Conservation (phyloP, 1,140 invertebrate genomes). For the Aphelinus certus region DNA sequence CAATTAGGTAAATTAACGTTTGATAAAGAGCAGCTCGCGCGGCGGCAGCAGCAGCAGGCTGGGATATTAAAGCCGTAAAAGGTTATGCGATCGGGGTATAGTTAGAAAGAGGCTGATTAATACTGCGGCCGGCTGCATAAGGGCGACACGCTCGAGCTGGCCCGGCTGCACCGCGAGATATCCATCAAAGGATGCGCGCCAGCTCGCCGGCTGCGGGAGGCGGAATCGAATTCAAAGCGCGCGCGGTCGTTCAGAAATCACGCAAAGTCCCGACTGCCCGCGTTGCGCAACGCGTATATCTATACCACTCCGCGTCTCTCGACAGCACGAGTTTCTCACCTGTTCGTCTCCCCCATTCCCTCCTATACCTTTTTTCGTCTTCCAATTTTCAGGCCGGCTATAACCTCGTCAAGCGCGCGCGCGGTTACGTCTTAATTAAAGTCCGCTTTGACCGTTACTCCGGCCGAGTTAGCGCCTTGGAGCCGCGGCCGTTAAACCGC, state of each 20-base stretch:
- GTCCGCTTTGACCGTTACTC: constrained; percentile 38
- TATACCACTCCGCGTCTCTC: constrained; percentile 5
- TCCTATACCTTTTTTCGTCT: constrained; percentile 15
- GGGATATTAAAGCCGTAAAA: too few relatives aligned
- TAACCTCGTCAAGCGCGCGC: constrained; percentile 29
- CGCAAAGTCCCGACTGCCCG: neutral
- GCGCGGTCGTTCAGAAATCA: neutral
- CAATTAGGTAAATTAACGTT: too few relatives aligned
- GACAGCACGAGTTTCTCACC: too few relatives aligned
- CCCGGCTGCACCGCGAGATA: too few relatives aligned
- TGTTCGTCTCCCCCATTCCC: neutral
- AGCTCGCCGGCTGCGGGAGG: too few relatives aligned
- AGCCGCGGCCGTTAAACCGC: constrained; percentile 6
- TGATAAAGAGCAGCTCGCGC: too few relatives aligned
- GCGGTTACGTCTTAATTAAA: constrained; percentile 41
- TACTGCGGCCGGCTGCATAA: too few relatives aligned
- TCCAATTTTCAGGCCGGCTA: constrained; percentile 29
- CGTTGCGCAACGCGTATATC: neutral
- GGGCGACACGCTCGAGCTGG: too few relatives aligned
- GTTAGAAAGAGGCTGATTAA: too few relatives aligned
- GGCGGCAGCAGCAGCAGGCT: too few relatives aligned
- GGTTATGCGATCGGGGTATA: too few relatives aligned
- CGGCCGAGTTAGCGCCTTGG: constrained; percentile 24
- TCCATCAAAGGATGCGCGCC: too few relatives aligned
- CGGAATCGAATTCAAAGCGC: constrained; percentile 20